Percentiles rank a stretch among this genome's conserved stretches.
Conservation (phyloP, 2,113 vertebrate species). For the Nestor notabilis region DNA sequence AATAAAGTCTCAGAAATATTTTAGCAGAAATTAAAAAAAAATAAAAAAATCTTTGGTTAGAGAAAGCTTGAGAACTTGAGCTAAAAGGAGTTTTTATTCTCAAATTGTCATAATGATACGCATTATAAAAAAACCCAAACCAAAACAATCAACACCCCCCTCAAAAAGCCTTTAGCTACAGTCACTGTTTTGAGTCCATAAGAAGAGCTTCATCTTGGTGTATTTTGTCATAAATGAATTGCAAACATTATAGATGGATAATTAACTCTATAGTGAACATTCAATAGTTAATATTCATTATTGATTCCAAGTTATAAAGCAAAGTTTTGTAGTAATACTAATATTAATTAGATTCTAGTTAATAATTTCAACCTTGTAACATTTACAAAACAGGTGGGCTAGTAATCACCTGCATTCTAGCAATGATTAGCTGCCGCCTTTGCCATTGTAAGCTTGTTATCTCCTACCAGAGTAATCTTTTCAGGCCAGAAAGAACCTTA, state of each 20-base stretch:
- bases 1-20: not conserved
- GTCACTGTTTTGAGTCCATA: not conserved
- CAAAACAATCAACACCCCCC: not conserved
- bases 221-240: conserved; percentile 35
- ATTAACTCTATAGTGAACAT: not conserved
- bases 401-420: conserved; percentile 29
- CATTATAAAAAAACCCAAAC: not conserved
- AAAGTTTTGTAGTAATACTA: conserved; percentile 31
- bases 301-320: conserved; percentile 55
- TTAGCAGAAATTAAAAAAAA: not conserved
- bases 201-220: not conserved
- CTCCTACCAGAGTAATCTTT: not conserved
- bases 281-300: conserved; percentile 40
- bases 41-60: not conserved
- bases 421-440: conserved; percentile 33
- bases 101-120: not conserved
- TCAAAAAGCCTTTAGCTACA: not conserved
- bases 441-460: not conserved
- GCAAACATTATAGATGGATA: not conserved
- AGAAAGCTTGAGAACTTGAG: not conserved
- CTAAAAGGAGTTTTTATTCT: not conserved
- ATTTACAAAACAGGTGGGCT: conserved; percentile 60
- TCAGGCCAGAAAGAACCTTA: not conserved
- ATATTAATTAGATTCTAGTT: conserved; percentile 67
- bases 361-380: conserved; percentile 53